Percentiles rank a stretch among this genome's conserved stretches.
Evolutionary conservation across 1,140 invertebrate species (phyloP).

Genomic region (Apis florea): DNA sequence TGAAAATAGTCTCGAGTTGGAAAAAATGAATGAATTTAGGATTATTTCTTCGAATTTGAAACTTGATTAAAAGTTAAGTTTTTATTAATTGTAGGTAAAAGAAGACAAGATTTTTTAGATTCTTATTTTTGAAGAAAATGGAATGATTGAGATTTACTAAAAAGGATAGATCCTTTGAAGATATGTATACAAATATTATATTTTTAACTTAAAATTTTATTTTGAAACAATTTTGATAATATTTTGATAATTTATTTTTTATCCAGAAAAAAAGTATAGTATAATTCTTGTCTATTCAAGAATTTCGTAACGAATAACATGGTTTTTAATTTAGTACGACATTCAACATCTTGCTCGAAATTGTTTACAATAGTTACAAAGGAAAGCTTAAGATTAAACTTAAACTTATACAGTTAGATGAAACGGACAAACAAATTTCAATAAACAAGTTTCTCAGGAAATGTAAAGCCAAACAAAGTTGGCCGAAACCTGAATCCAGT

Average conservation of each 20-base stretch:
- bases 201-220: too few species aligned
- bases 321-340: not conserved
- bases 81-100: not conserved
- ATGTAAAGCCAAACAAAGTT: not conserved
- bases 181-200: too few species aligned
- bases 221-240: too few species aligned
- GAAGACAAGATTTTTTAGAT: too few species aligned
- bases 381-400: not conserved
- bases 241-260: not conserved
- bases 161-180: too few species aligned
- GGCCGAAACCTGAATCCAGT: not conserved
- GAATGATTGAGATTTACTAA: too few species aligned
- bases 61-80: not conserved
- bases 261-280: too few species aligned
- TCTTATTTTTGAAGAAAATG: too few species aligned
- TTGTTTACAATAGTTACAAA: not conserved
- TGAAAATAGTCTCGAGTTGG: not conserved
- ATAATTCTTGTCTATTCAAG: too few species aligned
- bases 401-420: not conserved
- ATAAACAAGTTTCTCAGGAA: not conserved
- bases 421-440: not conserved
- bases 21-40: not conserved
- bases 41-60: not conserved
- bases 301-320: not conserved
- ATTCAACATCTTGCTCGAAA: too few species aligned